Conservation (phyloP, 2,113 vertebrate genomes). For the Erythrolamprus reginae region DNA sequence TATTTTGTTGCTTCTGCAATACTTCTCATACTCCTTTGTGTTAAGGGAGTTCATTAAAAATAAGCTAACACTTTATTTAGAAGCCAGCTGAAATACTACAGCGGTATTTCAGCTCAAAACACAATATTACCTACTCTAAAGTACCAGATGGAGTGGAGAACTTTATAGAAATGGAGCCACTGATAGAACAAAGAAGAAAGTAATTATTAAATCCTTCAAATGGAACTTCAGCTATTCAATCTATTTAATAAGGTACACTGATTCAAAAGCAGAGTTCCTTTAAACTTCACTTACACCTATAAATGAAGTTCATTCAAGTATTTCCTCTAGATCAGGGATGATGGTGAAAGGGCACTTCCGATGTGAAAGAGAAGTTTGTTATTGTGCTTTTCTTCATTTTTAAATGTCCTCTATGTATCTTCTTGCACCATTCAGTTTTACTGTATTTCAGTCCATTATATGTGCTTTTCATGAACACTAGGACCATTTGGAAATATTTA, state of each 20-base stretch:
- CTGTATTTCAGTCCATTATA: background rate
- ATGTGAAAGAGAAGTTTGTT: constrained; percentile 24
- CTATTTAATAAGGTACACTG: constrained; percentile 20
- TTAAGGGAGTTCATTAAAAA: background rate
- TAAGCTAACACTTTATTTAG: constrained; percentile 27
- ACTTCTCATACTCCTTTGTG: background rate
- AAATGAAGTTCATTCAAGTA: constrained; percentile 66
- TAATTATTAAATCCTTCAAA: constrained; percentile 41
- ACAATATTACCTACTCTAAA: constrained; percentile 36
- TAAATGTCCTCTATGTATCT: background rate
- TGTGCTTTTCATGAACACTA: background rate
- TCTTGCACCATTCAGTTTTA: background rate
- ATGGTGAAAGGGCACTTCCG: constrained; percentile 60
- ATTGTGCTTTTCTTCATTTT: constrained; percentile 31
- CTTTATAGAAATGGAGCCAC: constrained; percentile 35
- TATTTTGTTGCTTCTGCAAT: background rate
- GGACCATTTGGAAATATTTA: constrained; percentile 5
- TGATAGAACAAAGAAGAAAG: constrained; percentile 43
- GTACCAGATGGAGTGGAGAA: constrained; percentile 48
- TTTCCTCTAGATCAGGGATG: constrained; percentile 51
- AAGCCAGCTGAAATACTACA: constrained; percentile 29
- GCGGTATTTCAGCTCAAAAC: constrained; percentile 18
- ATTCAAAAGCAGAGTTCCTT: constrained; percentile 38
- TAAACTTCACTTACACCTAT: constrained; percentile 55
- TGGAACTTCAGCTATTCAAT: constrained; percentile 36